Percentiles rank a stretch among this genome's conserved stretches.
Conservation (phyloP, 2,797 vertebrate species). For the Taeniopygia guttata region DNA sequence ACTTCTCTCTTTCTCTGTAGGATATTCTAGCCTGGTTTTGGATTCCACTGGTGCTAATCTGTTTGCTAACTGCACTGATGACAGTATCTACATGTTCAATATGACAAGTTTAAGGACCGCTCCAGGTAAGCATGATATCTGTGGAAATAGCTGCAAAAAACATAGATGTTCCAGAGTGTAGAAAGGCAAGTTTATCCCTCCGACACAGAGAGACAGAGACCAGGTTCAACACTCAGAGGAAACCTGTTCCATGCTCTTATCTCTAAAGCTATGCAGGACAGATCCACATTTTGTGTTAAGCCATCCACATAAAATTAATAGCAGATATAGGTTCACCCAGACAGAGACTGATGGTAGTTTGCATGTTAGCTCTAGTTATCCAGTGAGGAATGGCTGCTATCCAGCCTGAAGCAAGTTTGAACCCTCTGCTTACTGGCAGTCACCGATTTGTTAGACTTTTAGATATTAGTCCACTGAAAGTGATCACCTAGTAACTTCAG, state of each 20-base stretch:
- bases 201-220: background rate
- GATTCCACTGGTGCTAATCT: slow-evolving; percentile 87
- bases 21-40: slow-evolving; percentile 91
- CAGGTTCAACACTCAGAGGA: background rate
- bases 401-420: background rate
- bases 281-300: background rate
- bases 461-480: background rate
- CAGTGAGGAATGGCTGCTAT: background rate
- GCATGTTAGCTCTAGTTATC: background rate
- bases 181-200: background rate
- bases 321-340: background rate
- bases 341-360: background rate
- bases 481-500: background rate
- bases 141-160: background rate
- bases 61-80: slow-evolving; percentile 94
- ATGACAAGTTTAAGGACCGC: slow-evolving; percentile 82
- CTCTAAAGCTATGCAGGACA: background rate
- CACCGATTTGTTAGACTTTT: background rate
- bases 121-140: slow-evolving; percentile 79
- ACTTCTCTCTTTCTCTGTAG: slow-evolving; percentile 65
- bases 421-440: background rate
- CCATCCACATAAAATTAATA: background rate
- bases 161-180: background rate
- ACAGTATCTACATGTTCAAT: slow-evolving; percentile 94
- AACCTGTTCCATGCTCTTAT: background rate